These are phyloP conservation scores for Ornithoptera priamus DNA, from an alignment of 2,888 invertebrate species.

Conservation along the genomic window DNA sequence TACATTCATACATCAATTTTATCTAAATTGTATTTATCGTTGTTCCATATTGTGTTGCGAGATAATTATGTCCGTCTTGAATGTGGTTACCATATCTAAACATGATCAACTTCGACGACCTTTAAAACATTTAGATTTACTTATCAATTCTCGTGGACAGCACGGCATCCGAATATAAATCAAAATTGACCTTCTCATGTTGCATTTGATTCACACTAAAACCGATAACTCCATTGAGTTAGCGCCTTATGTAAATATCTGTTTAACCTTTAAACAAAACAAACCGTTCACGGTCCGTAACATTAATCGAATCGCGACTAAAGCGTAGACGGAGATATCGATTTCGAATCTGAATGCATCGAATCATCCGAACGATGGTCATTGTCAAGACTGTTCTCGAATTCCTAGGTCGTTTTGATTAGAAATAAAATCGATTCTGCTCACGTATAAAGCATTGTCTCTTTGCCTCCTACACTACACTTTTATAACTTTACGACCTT, in stretches of 20 bases:
- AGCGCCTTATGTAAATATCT: constrained; percentile 14
- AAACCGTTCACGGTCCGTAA: constrained; percentile 36
- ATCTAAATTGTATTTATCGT: too few species aligned
- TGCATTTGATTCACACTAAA: constrained; percentile 9
- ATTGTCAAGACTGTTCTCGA: constrained; percentile 27
- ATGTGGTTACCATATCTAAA: too few species aligned
- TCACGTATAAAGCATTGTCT: constrained; percentile 9
- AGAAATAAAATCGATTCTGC: constrained; percentile 5
- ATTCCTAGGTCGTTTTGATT: constrained; percentile 14
- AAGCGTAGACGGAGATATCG: constrained; percentile 29
- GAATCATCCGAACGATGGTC: constrained; percentile 33
- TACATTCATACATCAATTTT: too few species aligned
- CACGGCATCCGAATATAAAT: constrained; percentile 12
- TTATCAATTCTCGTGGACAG: neutral
- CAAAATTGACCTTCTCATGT: constrained; percentile 7
- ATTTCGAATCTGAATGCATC: constrained; percentile 37
- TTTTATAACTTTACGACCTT: neutral
- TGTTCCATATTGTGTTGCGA: too few species aligned
- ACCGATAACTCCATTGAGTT: constrained; percentile 2
- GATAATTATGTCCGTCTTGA: too few species aligned
- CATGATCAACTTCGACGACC: neutral
- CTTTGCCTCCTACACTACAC: neutral
- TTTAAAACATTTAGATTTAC: neutral
- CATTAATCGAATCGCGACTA: constrained; percentile 33
- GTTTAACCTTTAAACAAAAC: constrained; percentile 35